A percentile compares a stretch with the other conserved stretches of the same genome.
Conservation (phyloP, 2,113 vertebrate species). For the Stomatorhinus ivindoensis region DNA sequence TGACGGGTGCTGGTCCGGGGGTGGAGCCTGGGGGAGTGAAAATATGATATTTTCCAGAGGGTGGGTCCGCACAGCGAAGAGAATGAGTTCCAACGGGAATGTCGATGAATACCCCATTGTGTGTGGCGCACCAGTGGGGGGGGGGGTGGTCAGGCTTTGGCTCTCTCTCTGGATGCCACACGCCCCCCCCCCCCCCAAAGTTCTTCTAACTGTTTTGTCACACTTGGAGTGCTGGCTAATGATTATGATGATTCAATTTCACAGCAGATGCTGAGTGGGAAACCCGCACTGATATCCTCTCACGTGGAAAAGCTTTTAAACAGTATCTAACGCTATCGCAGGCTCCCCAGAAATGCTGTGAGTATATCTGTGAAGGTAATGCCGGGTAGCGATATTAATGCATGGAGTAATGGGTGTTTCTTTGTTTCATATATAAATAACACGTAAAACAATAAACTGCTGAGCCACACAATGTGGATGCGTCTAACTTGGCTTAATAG, state of each 20-base stretch:
- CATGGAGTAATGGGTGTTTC: background rate
- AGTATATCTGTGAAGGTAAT: background rate
- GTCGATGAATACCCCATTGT: slow-evolving; percentile 28
- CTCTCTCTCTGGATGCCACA: background rate
- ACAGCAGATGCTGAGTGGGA: slow-evolving; percentile 20
- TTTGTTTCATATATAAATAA: background rate
- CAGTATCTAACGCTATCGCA: background rate
- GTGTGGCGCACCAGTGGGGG: background rate
- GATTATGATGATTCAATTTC: slow-evolving; percentile 39
- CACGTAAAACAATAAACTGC: background rate
- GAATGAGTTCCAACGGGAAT: background rate
- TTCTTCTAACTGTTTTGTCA: slow-evolving; percentile 35
- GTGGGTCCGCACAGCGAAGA: background rate
- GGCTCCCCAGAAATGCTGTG: background rate
- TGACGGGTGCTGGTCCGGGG: background rate
- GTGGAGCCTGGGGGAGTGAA: background rate
- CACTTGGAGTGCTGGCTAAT: slow-evolving; percentile 41
- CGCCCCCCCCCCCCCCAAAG: slow-evolving; percentile 33
- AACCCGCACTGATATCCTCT: slow-evolving; percentile 19
- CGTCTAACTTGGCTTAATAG: background rate
- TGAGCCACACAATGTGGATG: background rate
- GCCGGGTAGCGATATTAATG: background rate
- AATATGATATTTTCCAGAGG: background rate
- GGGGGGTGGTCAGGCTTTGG: background rate
- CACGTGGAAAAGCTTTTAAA: slow-evolving; percentile 17